Evolutionary conservation across 2,113 vertebrate species (phyloP).

Genomic region (Chaenocephalus aceratus): DNA sequence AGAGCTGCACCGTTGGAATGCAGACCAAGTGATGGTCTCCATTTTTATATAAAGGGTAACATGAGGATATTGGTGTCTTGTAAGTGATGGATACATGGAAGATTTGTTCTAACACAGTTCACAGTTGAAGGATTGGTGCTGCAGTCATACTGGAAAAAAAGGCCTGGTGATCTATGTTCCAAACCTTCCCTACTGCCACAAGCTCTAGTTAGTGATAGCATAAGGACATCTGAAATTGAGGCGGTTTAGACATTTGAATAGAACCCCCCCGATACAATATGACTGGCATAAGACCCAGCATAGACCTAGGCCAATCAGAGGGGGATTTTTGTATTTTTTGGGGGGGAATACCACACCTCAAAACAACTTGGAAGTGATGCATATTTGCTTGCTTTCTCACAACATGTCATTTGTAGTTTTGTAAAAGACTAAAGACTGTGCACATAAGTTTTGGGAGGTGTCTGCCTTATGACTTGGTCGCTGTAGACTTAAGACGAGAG

Average conservation of each 20-base stretch:
- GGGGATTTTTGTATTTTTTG: slow-evolving; percentile 10
- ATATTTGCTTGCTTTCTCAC: neutral
- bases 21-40: neutral
- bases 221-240: slow-evolving; percentile 20
- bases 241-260: slow-evolving; percentile 20
- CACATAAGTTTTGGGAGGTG: neutral
- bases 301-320: neutral
- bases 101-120: slow-evolving; percentile 20
- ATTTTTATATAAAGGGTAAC: neutral
- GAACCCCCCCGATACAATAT: slow-evolving; percentile 4
- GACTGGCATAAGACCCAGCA: slow-evolving; percentile 6
- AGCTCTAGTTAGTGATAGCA: slow-evolving; percentile 26
- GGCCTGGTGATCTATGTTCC: slow-evolving; percentile 43
- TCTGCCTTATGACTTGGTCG: neutral
- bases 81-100: slow-evolving; percentile 9
- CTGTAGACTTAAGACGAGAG: neutral
- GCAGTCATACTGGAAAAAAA: slow-evolving; percentile 28
- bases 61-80: slow-evolving; percentile 1
- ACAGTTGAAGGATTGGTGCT: slow-evolving; percentile 3
- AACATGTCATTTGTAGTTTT: slow-evolving; percentile 14
- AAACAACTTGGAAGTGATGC: slow-evolving; percentile 1
- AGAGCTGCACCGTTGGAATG: slow-evolving; percentile 1
- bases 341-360: too few species aligned
- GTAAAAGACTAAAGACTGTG: neutral
- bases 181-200: slow-evolving; percentile 10